Evolutionary conservation across 2,797 vertebrate species (phyloP).

Genomic region (Chelidonichthys spinosus): DNA sequence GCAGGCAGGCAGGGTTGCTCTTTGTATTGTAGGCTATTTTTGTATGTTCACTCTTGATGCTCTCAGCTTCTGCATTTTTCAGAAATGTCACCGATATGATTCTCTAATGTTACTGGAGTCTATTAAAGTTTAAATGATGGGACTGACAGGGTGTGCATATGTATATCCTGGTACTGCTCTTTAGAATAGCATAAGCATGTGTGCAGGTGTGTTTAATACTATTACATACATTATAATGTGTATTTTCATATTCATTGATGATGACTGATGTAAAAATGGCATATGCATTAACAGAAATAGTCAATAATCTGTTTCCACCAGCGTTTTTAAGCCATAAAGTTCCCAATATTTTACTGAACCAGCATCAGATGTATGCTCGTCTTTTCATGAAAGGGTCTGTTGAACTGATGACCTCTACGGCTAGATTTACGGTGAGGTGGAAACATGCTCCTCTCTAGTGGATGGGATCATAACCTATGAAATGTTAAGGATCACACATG

Average conservation of each 20-base stretch:
- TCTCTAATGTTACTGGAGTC: slow-evolving; percentile 24
- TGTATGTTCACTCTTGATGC: slow-evolving; percentile 39
- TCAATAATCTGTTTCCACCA: neutral
- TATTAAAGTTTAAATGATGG: slow-evolving; percentile 17
- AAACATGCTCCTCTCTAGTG: slow-evolving; percentile 50
- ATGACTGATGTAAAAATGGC: neutral
- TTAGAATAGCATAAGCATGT: neutral
- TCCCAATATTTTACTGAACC: slow-evolving; percentile 42
- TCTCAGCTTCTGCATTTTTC: slow-evolving; percentile 38
- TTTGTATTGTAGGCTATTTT: slow-evolving; percentile 64
- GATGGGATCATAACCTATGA: slow-evolving; percentile 58
- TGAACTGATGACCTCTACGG: slow-evolving; percentile 69
- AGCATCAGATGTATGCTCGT: slow-evolving; percentile 36
- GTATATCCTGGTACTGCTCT: too few relatives aligned
- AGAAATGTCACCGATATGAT: slow-evolving; percentile 26
- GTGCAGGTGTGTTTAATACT: neutral
- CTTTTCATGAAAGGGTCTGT: slow-evolving; percentile 49
- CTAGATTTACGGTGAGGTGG: slow-evolving; percentile 71
- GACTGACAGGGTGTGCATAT: neutral
- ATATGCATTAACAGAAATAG: neutral
- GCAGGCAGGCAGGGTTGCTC: slow-evolving; percentile 48
- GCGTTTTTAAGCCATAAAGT: slow-evolving; percentile 1
- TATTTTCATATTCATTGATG: neutral
- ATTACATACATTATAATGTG: neutral
- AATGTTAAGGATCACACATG: slow-evolving; percentile 58